Evolutionary conservation across 2,797 vertebrate genomes (phyloP), one percentile per base, ranked within the genome.

Genomic region (Danio aesculapii): DNA sequence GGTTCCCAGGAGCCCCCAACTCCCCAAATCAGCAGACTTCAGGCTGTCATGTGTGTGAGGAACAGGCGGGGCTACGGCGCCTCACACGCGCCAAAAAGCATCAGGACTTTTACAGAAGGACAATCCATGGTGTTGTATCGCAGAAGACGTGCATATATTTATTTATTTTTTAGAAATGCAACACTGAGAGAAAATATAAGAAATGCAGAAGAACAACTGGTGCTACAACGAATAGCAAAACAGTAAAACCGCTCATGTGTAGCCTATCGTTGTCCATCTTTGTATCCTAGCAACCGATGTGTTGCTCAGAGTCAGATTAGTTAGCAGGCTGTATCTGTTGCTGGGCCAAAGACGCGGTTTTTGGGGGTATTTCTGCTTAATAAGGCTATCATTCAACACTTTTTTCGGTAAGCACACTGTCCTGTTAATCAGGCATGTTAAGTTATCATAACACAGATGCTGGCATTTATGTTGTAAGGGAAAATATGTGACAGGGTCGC

Each of bases 281-380:
- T 58, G 79, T 81, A 67, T 74, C 70, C 52, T 81, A 81, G 79
- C 79, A 81, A 81, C 79, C n/a, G n/a, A 43, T 43, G 12, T 52
- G 41, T 75, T 49, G 49, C 41, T 12, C 6, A 21, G 46, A 6
- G 6, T 16, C 30, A 30, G 30, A 30, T 30, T 30, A 41, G 52
- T 41, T 77, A 77, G 53, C 63, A 17, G 66, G 52, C 19, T 39
- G 39, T 58, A 58, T 30, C 30, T 30, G 53, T 41, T 63, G 6
- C 8, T 14, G 44, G 0, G 64, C 53, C 41, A 77, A 10, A 17
- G 6, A 43, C 11, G 2, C 6, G 6, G 17, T 6, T 44, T 53
- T 46, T 55, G 8, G 0, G 13, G 5, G 47, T 61, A 47, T 47
- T 50, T 41, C 1, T 7, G 4, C 16, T 0, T 7, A 44, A 61